Percentiles rank a stretch among this genome's conserved stretches.
phyloP scores from a whole-genome alignment of 1,140 invertebrate species.

The fruit fly (Drosophila melanogaster) region DNA sequence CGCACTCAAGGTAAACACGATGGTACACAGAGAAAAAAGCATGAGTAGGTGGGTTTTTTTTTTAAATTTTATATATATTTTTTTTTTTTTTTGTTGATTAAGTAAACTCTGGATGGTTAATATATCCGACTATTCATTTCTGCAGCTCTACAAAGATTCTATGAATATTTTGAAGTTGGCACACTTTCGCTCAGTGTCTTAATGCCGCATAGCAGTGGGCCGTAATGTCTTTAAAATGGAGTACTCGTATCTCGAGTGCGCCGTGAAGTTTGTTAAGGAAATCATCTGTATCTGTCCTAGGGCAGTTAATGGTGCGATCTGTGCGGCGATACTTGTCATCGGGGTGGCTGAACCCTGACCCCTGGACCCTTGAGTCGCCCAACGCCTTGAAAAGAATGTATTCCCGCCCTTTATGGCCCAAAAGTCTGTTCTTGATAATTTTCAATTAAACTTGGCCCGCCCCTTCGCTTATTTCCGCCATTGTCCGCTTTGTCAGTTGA shows the following conservation, averaged over 20 bases:
- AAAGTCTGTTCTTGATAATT: constrained; percentile 43
- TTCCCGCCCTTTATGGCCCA: constrained; percentile 17
- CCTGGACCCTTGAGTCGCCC: not conserved
- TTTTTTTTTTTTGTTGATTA: too few relatives aligned
- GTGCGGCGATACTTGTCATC: constrained; percentile 23
- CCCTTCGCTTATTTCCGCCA: constrained; percentile 9
- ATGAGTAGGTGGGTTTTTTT: too few relatives aligned
- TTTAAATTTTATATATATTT: not conserved
- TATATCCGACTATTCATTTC: too few relatives aligned
- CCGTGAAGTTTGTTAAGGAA: constrained; percentile 45
- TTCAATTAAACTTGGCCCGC: constrained; percentile 59
- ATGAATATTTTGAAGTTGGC: too few relatives aligned
- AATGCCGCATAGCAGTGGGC: not conserved
- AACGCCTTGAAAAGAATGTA: not conserved
- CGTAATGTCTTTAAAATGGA: constrained; percentile 48
- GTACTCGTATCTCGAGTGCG: constrained; percentile 18
- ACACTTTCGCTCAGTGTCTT: not conserved
- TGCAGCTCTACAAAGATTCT: too few relatives aligned
- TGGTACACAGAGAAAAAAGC: not conserved
- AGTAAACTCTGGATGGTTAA: too few relatives aligned
- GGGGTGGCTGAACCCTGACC: not conserved
- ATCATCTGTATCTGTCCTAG: constrained; percentile 34
- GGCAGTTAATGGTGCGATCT: constrained; percentile 38
- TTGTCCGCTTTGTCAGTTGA: constrained; percentile 37
- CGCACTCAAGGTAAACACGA: constrained; percentile 30